Evolutionary conservation across 1,140 invertebrate species (phyloP), one percentile per base, ranked within the genome.

Genomic region (Megalopta genalis): DNA sequence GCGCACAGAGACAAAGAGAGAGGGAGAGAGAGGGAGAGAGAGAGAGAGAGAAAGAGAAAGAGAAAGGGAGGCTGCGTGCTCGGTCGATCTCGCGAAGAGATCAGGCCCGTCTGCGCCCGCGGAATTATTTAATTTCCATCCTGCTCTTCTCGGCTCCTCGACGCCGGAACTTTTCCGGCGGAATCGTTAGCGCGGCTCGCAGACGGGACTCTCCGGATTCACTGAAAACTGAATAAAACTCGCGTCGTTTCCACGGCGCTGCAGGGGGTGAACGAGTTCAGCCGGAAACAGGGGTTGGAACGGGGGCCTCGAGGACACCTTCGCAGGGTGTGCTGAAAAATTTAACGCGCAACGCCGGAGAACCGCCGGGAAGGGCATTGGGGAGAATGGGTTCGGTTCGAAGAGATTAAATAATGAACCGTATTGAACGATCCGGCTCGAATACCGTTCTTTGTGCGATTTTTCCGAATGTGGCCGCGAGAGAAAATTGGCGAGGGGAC

Each of bases 221-320:
- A 46, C 67, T 70, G 80, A 80, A 83, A 89, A 87, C 75, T 86
- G 87, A 87, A 88, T 87, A 88, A 87, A 88, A 86, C 78, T 88
- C 82, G 73, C 74, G 82, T 81, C 76, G 81, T 79, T 83, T 76
- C 72, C 32, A 57, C 63, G 73, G 65, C 21, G 46, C 18, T 39
- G 49, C 25, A 32, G 59, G 73, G 59, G 63, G 66, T 57, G 65
- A 79, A 67, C 37, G 71, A 62, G 77, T 63, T 78, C 59, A 70
- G 64, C 21, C 49, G 76, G 49, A 78, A 57, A 83, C 65, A 67
- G 57, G 16, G 42, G 46, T 49, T 57, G 67, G 49, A 12, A 21
- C 21, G 1, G n/a, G 42, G 57, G 63, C 39, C 42, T 71, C n/a
- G 16, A 42, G 67, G 69, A 80, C 64, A 73, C 76, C 74, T 83